Evolutionary conservation across 2,797 vertebrate species (phyloP).

Genomic region (Gallinago solitaria): DNA sequence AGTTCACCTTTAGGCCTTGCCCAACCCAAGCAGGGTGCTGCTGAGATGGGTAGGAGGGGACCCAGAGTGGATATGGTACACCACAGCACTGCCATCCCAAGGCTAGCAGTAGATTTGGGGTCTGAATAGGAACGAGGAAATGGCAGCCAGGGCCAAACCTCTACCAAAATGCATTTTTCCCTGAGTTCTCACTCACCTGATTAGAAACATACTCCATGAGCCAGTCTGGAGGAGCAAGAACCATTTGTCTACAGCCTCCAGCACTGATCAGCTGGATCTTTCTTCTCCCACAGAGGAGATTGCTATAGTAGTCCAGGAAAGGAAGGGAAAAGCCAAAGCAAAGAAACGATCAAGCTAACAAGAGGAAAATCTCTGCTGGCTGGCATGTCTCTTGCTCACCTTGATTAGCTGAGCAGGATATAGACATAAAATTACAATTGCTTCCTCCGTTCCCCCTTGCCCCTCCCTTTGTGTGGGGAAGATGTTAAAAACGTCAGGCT

Average conservation of each 20-base stretch:
- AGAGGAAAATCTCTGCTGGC: constrained; percentile 63
- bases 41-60: background rate
- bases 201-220: background rate
- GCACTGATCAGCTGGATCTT: background rate
- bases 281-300: background rate
- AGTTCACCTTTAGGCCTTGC: background rate
- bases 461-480: constrained; percentile 21
- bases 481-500: constrained; percentile 75
- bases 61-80: background rate
- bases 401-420: constrained; percentile 76
- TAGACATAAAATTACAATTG: constrained; percentile 77
- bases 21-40: background rate
- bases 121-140: background rate
- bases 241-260: background rate
- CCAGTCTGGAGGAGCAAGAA: background rate
- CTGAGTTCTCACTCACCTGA: background rate
- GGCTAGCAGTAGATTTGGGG: background rate
- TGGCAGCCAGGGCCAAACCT: background rate
- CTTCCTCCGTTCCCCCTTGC: constrained; percentile 50
- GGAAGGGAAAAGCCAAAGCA: background rate
- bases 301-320: background rate
- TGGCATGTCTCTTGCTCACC: constrained; percentile 58
- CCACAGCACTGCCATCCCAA: background rate
- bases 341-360: constrained; percentile 27
- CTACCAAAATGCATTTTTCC: background rate